phyloP scores from a whole-genome alignment of 2,888 invertebrate species.

The Lampropteryx suffumata region DNA sequence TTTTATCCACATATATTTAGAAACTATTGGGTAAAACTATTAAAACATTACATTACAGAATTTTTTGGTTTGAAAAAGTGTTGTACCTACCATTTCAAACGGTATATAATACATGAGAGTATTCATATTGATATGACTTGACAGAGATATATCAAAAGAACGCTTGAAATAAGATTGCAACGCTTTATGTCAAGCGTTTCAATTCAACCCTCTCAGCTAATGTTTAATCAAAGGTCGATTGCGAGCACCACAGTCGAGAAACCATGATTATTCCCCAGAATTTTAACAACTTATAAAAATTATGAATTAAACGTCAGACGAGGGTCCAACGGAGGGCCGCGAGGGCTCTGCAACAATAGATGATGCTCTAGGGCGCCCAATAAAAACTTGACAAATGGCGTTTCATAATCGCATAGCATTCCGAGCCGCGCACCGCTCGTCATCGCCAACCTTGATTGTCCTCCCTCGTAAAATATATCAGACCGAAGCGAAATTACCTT shows the following conservation, averaged over 20 bases:
- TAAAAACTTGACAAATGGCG: constrained; percentile 83
- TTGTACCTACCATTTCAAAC: too few species aligned
- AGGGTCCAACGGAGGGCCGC: constrained; percentile 56
- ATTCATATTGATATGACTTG: too few species aligned
- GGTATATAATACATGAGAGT: too few species aligned
- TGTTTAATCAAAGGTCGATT: constrained; percentile 58
- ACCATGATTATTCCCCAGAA: constrained; percentile 53
- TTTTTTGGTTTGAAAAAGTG: too few species aligned
- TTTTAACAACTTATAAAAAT: constrained; percentile 80
- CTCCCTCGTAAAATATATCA: constrained; percentile 63
- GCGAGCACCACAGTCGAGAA: constrained; percentile 10
- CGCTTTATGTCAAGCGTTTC: background rate
- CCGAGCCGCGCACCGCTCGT: constrained; percentile 66
- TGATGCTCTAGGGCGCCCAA: constrained; percentile 73
- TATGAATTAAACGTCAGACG: constrained; percentile 74
- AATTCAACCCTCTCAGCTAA: constrained; percentile 25
- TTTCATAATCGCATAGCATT: constrained; percentile 81
- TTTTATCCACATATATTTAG: too few species aligned
- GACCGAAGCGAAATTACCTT: constrained; percentile 22
- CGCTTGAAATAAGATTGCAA: too few species aligned
- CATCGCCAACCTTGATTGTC: constrained; percentile 51
- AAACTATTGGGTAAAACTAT: too few species aligned
- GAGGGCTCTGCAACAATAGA: constrained; percentile 60
- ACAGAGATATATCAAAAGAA: too few species aligned
- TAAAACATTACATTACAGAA: too few species aligned